Conservation (phyloP, 2,888 invertebrate species). For the Ethmia dodecea region DNA sequence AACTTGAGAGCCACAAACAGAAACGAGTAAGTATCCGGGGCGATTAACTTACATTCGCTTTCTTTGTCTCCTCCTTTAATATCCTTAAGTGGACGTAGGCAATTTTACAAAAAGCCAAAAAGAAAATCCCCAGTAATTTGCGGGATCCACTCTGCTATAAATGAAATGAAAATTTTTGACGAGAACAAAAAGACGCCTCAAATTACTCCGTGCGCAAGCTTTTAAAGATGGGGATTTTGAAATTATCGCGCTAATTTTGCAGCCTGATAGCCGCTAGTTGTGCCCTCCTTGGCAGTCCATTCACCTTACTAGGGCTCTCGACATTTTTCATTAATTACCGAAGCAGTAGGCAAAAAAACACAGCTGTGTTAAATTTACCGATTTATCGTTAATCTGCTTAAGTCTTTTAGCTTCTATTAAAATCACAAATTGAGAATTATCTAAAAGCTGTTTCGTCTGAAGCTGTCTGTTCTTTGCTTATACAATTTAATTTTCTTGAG, state of each 20-base stretch:
- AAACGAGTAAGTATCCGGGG: slow-evolving; percentile 18
- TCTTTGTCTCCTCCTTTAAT: slow-evolving; percentile 63
- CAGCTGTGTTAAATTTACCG: no score
- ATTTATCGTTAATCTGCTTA: no score
- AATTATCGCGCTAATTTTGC: slow-evolving; percentile 30
- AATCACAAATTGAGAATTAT: no score
- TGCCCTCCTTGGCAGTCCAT: not conserved
- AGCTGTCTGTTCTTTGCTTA: no score
- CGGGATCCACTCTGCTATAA: slow-evolving; percentile 58
- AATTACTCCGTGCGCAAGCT: slow-evolving; percentile 29
- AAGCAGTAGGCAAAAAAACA: no score
- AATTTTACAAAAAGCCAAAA: slow-evolving; percentile 59
- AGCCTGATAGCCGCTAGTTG: slow-evolving; percentile 3
- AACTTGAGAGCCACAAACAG: slow-evolving; percentile 1
- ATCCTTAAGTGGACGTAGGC: slow-evolving; percentile 68
- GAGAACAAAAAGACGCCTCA: slow-evolving; percentile 38
- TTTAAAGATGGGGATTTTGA: slow-evolving; percentile 30
- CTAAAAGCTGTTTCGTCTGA: no score
- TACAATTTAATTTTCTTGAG: no score
- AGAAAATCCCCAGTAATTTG: slow-evolving; percentile 60
- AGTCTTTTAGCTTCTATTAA: no score
- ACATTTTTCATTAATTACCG: no score
- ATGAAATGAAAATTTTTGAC: slow-evolving; percentile 66
- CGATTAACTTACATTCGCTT: slow-evolving; percentile 47
- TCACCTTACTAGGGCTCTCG: not conserved